Percentiles rank a stretch among this genome's conserved stretches.
phyloP scores from a whole-genome alignment of 2,888 invertebrate genomes.

The Drosophila anomalata region DNA sequence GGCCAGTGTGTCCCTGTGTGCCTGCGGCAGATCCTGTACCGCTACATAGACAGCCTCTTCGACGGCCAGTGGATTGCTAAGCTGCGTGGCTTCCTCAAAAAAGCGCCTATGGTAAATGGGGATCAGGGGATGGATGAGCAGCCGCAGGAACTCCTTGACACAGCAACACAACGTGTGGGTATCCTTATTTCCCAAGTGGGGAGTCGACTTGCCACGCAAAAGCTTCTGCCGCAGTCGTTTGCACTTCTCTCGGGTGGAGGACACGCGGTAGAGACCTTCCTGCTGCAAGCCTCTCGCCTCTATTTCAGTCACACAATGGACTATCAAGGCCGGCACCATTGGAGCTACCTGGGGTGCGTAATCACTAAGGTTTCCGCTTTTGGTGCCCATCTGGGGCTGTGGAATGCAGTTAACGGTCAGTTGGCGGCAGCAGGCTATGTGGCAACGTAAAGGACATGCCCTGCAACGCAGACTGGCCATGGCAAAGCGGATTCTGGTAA shows the following conservation, averaged over 20 bases:
- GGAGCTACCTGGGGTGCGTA: slow-evolving; percentile 63
- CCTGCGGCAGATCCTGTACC: slow-evolving; percentile 48
- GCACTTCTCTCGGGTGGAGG: slow-evolving; percentile 67
- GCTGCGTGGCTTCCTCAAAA: slow-evolving; percentile 58
- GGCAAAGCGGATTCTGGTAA: slow-evolving; percentile 60
- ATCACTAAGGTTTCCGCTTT: slow-evolving; percentile 52
- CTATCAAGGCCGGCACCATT: slow-evolving; percentile 67
- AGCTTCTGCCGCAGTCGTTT: slow-evolving; percentile 63
- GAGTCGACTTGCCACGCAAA: slow-evolving; percentile 60
- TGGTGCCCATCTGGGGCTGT: slow-evolving; percentile 50
- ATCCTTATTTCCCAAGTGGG: slow-evolving; percentile 65
- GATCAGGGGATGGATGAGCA: slow-evolving; percentile 54
- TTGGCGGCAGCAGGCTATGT: slow-evolving; percentile 51
- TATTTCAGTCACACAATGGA: slow-evolving; percentile 73
- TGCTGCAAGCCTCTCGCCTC: slow-evolving; percentile 60
- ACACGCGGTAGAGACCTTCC: slow-evolving; percentile 67
- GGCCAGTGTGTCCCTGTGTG: slow-evolving; percentile 64
- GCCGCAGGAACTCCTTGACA: slow-evolving; percentile 64
- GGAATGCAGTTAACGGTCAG: slow-evolving; percentile 66
- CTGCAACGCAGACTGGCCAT: slow-evolving; percentile 60
- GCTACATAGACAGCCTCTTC: slow-evolving; percentile 60
- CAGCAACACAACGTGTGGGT: slow-evolving; percentile 67
- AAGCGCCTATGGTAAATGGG: slow-evolving; percentile 50
- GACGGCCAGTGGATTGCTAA: slow-evolving; percentile 28
- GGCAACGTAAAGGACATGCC: slow-evolving; percentile 68